Base-by-base conservation (phyloP, 2,113 vertebrate species). In the Xiphophorus hellerii region DNA sequence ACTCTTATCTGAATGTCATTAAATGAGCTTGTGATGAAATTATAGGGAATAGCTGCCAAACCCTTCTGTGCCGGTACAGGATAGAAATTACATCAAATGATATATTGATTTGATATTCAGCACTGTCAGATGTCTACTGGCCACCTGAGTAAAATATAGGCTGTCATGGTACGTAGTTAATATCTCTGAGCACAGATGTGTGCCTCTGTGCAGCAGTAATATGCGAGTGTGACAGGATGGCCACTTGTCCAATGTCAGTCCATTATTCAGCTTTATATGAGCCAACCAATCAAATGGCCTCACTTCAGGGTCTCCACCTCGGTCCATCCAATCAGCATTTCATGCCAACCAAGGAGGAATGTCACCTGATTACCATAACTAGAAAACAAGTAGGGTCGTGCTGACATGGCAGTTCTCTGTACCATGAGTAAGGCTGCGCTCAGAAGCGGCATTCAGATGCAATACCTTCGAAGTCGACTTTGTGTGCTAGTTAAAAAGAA, bases 261-360 rank as follows among this genome's bases (percentile, higher is more conserved):
- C 80, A 88, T 89, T 85, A 85, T 88, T 88, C 86, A 86, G 71
- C 70, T 87, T 84, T 87, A 88, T 82, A 84, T 79, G 74, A 82
- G 81, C 85, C 87, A 87, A 78, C 89, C 89, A 90, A 90, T 91
- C 85, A 91, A 84, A 89, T 17, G 54, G 87, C 82, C 73, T 85
- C 75, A 66, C 82, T 76, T 86, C 86, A 83, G 88, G 90, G 84
- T 92, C 88, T 79, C 83, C 71, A 86, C 84, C 89, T 85, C 81
- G 0, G 80, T 83, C 81, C 89, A 90, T 91, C 89, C 90, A 90
- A 88, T 92, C 87, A 91, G 82, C 87, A 80, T 5, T 28, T 33
- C 61, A 67, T 88, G 89, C 89, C 89, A 93, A 85, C 51, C 85
- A 71, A 86, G 62, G 82, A 84, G 81, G 82, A 85, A 80, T 83